Conservation (phyloP, 2,113 vertebrate genomes). For the Nyctereutes procyonoides region DNA sequence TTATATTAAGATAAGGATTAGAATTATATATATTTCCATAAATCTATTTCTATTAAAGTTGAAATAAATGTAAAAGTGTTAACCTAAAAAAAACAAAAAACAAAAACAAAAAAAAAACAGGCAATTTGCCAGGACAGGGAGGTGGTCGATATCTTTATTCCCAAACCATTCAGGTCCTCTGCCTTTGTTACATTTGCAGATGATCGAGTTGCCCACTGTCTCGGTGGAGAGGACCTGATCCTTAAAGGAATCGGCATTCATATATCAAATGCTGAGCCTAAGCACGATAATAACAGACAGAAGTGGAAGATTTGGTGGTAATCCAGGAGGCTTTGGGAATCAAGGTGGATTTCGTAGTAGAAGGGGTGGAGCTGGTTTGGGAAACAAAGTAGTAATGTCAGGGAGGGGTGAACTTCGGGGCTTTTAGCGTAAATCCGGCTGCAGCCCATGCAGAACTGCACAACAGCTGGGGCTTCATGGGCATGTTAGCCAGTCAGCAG, state of each 20-base stretch:
- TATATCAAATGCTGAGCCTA: conserved; percentile 99
- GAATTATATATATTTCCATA: conserved; percentile 39
- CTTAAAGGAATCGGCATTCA: conserved; percentile 99
- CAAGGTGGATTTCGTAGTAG: conserved; percentile 89
- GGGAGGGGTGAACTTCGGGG: conserved; percentile 96
- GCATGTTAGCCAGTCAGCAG: conserved; percentile 98
- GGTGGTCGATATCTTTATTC: conserved; percentile 98
- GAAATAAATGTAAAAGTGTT: not conserved
- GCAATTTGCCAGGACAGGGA: conserved; percentile 94
- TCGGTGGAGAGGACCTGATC: conserved; percentile 99
- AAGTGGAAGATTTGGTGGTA: conserved; percentile 95
- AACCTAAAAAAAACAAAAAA: not conserved
- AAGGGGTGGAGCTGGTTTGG: conserved; percentile 91
- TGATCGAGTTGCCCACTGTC: conserved; percentile 98
- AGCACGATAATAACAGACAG: conserved; percentile 99
- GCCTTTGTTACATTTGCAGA: conserved; percentile 98
- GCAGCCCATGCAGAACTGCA: conserved; percentile 96
- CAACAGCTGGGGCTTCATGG: conserved; percentile 99
- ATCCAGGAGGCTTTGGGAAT: conserved; percentile 94
- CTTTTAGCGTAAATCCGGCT: conserved; percentile 96
- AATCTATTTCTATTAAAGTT: conserved; percentile 34
- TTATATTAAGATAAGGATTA: conserved; percentile 28
- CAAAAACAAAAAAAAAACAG: too few species aligned
- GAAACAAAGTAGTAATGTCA: conserved; percentile 90
- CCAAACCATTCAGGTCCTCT: conserved; percentile 98